A percentile compares a stretch with the other conserved stretches of the same genome.
Conservation (phyloP, 2,797 vertebrate genomes). For the Silurus aristotelis region DNA sequence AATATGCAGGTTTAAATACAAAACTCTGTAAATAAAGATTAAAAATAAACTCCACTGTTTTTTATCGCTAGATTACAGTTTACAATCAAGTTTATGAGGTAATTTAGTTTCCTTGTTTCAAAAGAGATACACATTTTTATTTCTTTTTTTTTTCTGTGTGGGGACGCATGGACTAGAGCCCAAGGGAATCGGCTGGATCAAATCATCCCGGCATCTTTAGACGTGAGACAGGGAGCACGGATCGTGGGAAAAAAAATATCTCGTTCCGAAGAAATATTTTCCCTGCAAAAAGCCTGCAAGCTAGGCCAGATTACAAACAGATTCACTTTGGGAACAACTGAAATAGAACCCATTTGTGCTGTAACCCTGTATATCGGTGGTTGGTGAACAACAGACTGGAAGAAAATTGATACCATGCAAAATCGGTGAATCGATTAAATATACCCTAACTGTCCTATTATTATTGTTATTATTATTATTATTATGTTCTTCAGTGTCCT, state of each 20-base stretch:
- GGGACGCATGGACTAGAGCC: constrained; percentile 28
- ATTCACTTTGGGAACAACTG: constrained; percentile 48
- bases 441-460: constrained; percentile 32
- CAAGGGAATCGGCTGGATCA: constrained; percentile 25
- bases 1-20: constrained; percentile 88
- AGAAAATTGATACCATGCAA: constrained; percentile 37
- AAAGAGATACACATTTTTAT: constrained; percentile 62
- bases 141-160: not conserved
- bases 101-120: constrained; percentile 79
- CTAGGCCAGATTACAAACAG: constrained; percentile 39
- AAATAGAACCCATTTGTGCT: constrained; percentile 38
- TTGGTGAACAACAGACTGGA: constrained; percentile 59
- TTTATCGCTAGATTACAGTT: constrained; percentile 79
- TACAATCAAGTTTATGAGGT: constrained; percentile 86
- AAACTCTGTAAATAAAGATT: constrained; percentile 87
- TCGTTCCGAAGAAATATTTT: constrained; percentile 29
- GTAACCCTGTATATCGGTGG: constrained; percentile 56
- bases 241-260: constrained; percentile 11
- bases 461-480: not conserved
- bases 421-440: constrained; percentile 3
- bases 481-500: constrained; percentile 2
- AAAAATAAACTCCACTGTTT: constrained; percentile 85
- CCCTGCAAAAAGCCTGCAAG: not conserved
- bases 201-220: constrained; percentile 57
- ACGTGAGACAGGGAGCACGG: constrained; percentile 7